Evolutionary conservation across 2,113 vertebrate genomes (phyloP).

Genomic region (Otus sunia): DNA sequence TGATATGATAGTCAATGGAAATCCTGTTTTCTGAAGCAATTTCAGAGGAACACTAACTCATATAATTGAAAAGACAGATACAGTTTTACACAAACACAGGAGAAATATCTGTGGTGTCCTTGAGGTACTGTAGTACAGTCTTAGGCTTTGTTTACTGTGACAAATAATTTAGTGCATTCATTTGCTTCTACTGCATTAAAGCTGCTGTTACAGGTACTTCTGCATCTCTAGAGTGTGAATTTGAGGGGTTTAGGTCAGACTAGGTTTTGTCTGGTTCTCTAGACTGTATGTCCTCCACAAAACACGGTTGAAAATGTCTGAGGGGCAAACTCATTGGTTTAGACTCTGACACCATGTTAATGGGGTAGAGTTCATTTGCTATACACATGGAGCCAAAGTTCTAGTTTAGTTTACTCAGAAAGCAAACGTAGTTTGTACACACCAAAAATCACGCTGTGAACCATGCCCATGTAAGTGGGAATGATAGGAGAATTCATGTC

Average conservation of each 20-base stretch:
- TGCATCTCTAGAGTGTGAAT: not conserved
- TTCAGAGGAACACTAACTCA: not conserved
- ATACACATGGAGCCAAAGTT: not conserved
- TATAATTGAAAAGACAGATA: not conserved
- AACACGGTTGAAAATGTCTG: not conserved
- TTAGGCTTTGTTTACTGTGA: not conserved
- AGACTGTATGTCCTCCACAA: not conserved
- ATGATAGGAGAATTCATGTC: not conserved
- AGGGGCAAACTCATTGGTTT: not conserved
- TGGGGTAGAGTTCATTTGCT: not conserved
- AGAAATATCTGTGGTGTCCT: not conserved
- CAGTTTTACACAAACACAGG: not conserved
- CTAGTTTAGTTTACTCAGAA: not conserved
- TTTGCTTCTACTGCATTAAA: too few species aligned
- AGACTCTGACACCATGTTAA: not conserved
- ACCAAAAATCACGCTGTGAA: not conserved
- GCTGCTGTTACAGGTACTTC: not conserved
- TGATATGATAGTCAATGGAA: not conserved
- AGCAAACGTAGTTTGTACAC: not conserved
- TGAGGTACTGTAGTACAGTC: not conserved
- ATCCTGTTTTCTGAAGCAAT: not conserved
- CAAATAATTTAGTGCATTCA: not conserved
- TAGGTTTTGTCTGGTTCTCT: not conserved
- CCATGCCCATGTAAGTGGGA: not conserved
- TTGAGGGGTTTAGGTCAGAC: not conserved